Percentiles rank a stretch among this genome's conserved stretches.
phyloP scores from a whole-genome alignment of 1,140 invertebrate genomes.

The Acromyrmex heyeri region DNA sequence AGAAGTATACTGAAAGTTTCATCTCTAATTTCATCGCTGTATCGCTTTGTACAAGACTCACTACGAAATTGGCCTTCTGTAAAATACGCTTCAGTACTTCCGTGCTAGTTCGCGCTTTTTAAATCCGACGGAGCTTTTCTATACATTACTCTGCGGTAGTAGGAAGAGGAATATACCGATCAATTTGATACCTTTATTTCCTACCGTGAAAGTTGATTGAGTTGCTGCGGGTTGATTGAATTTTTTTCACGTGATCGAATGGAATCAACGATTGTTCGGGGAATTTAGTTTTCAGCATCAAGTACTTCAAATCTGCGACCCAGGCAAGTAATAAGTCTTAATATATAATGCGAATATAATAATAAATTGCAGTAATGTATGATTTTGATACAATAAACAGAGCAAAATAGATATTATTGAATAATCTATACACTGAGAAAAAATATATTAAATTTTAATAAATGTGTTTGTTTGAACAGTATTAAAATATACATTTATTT shows the following conservation, averaged over 20 bases:
- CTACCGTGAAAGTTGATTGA: slow-evolving; percentile 72
- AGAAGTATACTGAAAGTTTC: slow-evolving; percentile 36
- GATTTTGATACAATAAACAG: background rate
- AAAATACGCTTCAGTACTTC: slow-evolving; percentile 65
- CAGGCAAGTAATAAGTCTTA: slow-evolving; percentile 17
- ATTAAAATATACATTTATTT: too few species aligned
- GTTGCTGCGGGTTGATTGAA: slow-evolving; percentile 70
- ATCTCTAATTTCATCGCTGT: slow-evolving; percentile 19
- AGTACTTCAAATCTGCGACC: slow-evolving; percentile 25
- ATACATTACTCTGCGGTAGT: slow-evolving; percentile 63
- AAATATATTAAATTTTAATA: too few species aligned
- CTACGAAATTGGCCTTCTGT: slow-evolving; percentile 54
- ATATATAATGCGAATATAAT: slow-evolving; percentile 11
- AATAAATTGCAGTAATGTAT: background rate
- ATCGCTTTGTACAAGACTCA: slow-evolving; percentile 54
- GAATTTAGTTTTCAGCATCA: slow-evolving; percentile 55
- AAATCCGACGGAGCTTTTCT: slow-evolving; percentile 62
- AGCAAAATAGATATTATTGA: background rate
- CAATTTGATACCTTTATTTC: slow-evolving; percentile 70
- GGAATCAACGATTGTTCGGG: slow-evolving; percentile 61
- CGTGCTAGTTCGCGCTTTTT: slow-evolving; percentile 55
- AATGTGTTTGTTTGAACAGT: too few species aligned
- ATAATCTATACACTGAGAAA: too few species aligned
- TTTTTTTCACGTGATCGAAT: slow-evolving; percentile 52
- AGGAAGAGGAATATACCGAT: slow-evolving; percentile 51